Evolutionary conservation across 1,140 invertebrate genomes (phyloP).

Genomic region (Cydia splendana): DNA sequence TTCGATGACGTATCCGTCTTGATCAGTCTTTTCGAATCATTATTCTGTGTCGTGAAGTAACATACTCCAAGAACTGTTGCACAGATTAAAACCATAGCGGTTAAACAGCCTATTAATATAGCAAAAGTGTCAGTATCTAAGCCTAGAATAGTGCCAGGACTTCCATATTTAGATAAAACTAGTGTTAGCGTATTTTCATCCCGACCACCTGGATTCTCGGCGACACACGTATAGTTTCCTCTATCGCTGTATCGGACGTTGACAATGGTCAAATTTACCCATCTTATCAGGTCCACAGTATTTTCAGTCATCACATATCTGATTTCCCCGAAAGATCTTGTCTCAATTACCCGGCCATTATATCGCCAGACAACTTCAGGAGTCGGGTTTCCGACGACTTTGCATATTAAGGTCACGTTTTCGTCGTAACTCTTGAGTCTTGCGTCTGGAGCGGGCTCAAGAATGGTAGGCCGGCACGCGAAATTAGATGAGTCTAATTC

Average conservation of each 20-base stretch:
- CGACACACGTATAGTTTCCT: constrained; percentile 93
- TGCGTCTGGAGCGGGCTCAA: constrained; percentile 78
- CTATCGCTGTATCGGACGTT: constrained; percentile 87
- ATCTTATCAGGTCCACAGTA: constrained; percentile 79
- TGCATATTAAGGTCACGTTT: constrained; percentile 89
- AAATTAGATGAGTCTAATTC: constrained; percentile 87
- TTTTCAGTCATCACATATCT: constrained; percentile 78
- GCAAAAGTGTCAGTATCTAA: constrained; percentile 75
- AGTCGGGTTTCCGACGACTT: constrained; percentile 87
- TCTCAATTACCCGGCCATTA: constrained; percentile 81
- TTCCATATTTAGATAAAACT: constrained; percentile 77
- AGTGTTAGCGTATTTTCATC: constrained; percentile 88
- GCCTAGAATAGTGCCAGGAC: constrained; percentile 69
- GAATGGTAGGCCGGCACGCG: constrained; percentile 89
- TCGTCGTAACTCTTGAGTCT: constrained; percentile 82
- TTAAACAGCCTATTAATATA: constrained; percentile 78
- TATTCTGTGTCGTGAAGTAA: constrained; percentile 83
- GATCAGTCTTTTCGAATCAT: constrained; percentile 79
- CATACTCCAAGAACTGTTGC: constrained; percentile 82
- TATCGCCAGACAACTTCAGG: constrained; percentile 89
- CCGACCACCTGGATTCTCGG: constrained; percentile 91
- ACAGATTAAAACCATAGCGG: constrained; percentile 80
- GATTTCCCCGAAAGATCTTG: constrained; percentile 79
- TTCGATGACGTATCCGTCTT: constrained; percentile 82
- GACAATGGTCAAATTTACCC: constrained; percentile 89